A percentile compares a stretch with the other conserved stretches of the same genome.
phyloP scores from a whole-genome alignment of 1,140 invertebrate genomes.

The Orussus abietinus region DNA sequence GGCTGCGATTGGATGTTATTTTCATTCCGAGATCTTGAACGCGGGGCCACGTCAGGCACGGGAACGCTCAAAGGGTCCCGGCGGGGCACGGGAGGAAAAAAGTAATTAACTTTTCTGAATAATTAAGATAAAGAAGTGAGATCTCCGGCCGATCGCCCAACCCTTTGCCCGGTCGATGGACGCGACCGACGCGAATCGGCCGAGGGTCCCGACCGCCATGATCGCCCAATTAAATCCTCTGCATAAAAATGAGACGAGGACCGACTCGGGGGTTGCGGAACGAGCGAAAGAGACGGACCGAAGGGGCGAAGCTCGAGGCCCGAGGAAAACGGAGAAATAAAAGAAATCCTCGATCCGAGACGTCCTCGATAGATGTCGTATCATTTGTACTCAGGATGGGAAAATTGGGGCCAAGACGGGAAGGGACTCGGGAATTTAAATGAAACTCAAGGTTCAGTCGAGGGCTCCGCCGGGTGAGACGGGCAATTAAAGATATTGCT shows the following conservation, averaged over 20 bases:
- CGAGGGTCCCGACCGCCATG: constrained; percentile 16
- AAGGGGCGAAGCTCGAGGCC: too few relatives aligned
- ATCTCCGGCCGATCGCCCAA: constrained; percentile 34
- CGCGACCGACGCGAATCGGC: constrained; percentile 20
- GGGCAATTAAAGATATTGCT: constrained; percentile 31
- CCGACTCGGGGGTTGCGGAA: too few relatives aligned
- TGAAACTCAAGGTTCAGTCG: background rate
- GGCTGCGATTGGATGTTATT: constrained; percentile 5
- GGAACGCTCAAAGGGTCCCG: constrained; percentile 35
- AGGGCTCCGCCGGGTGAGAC: too few relatives aligned
- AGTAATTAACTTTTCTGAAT: constrained; percentile 48
- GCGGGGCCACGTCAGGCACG: constrained; percentile 4
- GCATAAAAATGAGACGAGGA: too few relatives aligned
- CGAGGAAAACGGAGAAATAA: too few relatives aligned
- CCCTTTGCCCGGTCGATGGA: constrained; percentile 18
- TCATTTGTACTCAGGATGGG: too few relatives aligned
- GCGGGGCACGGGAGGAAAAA: constrained; percentile 32
- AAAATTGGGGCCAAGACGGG: too few relatives aligned
- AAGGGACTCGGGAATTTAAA: constrained; percentile 1
- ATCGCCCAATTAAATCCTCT: constrained; percentile 40
- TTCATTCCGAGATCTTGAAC: constrained; percentile 4
- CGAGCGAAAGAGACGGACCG: too few relatives aligned
- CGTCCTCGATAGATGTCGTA: too few relatives aligned
- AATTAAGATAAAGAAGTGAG: constrained; percentile 45
- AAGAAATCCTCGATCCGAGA: too few relatives aligned